Percentiles rank a stretch among this genome's conserved stretches.
Conservation (phyloP, 1,140 invertebrate species). For the Microplitis mediator region DNA sequence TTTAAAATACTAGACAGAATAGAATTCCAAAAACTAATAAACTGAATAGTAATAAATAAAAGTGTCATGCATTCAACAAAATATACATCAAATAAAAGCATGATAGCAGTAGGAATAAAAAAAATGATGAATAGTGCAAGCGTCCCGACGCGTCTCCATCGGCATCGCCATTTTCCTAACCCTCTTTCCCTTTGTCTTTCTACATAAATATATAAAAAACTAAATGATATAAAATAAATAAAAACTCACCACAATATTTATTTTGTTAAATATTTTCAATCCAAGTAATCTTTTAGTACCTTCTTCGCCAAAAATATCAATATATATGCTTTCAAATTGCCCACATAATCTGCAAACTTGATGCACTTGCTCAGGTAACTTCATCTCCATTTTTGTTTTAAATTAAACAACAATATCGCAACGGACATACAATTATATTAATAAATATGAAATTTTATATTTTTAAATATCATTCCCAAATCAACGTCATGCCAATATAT, state of each 20-base stretch:
- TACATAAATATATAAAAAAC: not conserved
- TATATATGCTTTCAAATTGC: constrained; percentile 52
- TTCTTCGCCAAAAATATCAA: constrained; percentile 57
- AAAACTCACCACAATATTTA: constrained; percentile 57
- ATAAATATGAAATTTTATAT: not conserved
- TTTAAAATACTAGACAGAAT: not conserved
- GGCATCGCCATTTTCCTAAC: constrained; percentile 22
- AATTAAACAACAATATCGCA: constrained; percentile 4
- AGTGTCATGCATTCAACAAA: not conserved
- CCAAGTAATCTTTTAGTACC: constrained; percentile 50
- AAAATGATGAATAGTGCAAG: not conserved
- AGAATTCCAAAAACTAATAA: not conserved
- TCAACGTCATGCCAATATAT: not conserved
- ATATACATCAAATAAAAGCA: not conserved
- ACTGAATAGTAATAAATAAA: not conserved
- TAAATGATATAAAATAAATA: not conserved
- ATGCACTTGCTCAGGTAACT: constrained; percentile 43
- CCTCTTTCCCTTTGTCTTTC: constrained; percentile 15
- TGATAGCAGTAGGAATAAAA: not conserved
- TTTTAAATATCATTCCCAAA: constrained; percentile 3
- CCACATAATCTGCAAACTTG: constrained; percentile 58
- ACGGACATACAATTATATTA: not conserved
- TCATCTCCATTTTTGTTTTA: constrained; percentile 48
- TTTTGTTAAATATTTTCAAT: constrained; percentile 53
- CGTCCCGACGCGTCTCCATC: constrained; percentile 4